Percentiles rank a stretch among this genome's conserved stretches.
Conservation (phyloP, 2,797 vertebrate genomes). For the Melanotaenia boesemani region DNA sequence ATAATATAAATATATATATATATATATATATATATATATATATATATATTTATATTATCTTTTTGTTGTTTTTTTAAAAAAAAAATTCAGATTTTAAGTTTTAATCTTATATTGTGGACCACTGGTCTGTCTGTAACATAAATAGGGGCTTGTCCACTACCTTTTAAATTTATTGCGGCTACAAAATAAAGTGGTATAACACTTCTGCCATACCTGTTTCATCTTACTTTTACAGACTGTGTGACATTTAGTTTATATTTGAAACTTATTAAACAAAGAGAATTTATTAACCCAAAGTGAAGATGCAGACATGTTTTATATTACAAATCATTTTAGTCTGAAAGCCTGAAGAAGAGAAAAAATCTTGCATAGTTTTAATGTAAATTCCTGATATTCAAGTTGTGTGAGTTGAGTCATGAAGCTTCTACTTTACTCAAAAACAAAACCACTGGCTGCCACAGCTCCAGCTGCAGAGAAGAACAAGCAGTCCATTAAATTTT, state of each 20-base stretch:
- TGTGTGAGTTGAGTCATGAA: conserved; percentile 19
- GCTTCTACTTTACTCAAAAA: conserved; percentile 25
- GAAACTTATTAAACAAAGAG: not conserved
- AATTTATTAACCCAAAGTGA: not conserved
- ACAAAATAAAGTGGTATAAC: no score
- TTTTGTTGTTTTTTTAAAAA: not conserved
- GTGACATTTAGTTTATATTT: conserved; percentile 13
- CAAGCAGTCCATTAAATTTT: conserved; percentile 49
- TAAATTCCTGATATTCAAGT: conserved; percentile 27
- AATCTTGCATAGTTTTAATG: conserved; percentile 5
- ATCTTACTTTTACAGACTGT: not conserved
- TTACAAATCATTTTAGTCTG: conserved; percentile 21
- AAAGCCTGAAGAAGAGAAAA: conserved; percentile 19
- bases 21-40: no score
- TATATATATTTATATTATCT: no score
- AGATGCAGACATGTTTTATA: conserved; percentile 6
- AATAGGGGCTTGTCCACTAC: no score
- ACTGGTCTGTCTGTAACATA: no score
- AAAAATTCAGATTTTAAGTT: no score
- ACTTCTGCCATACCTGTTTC: not conserved
- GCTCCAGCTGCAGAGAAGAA: conserved; percentile 60
- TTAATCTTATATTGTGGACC: no score
- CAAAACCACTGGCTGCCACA: conserved; percentile 6
- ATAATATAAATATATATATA: no score
- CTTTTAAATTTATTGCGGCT: no score